These are phyloP conservation scores for Gulo gulo DNA, from an alignment of 2,113 vertebrate genomes.

Conservation along the genomic window DNA sequence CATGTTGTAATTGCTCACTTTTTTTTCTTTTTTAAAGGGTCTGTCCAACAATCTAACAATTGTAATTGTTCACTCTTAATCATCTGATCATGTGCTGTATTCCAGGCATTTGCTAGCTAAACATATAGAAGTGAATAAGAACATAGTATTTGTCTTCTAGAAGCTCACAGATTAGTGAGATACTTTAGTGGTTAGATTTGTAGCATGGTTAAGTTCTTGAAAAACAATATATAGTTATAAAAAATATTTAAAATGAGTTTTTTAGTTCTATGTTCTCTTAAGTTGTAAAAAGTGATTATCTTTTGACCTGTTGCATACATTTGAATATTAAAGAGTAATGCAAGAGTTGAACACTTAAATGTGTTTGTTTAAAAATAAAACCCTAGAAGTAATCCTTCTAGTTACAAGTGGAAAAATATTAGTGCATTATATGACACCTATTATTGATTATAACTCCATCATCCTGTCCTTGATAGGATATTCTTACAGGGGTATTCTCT, in stretches of 20 bases:
- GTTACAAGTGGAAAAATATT: conserved; percentile 8
- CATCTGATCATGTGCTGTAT: neutral
- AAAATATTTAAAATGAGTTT: neutral
- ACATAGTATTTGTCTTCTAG: neutral
- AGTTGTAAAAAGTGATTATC: neutral
- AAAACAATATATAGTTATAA: neutral
- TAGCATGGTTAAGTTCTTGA: neutral
- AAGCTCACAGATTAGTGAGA: neutral
- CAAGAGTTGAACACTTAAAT: neutral
- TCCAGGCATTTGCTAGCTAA: neutral
- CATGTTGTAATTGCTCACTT: neutral
- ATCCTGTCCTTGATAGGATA: neutral
- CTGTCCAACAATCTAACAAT: neutral
- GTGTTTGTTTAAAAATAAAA: conserved; percentile 21
- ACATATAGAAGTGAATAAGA: neutral
- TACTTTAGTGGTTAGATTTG: neutral
- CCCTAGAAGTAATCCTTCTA: neutral
- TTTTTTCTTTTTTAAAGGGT: neutral
- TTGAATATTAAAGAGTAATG: neutral
- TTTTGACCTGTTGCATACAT: neutral
- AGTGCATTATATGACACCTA: neutral
- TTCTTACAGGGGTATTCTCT: neutral
- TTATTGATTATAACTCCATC: neutral
- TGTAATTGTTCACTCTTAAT: neutral
- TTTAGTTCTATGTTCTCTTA: neutral